Percentiles rank a stretch among this genome's conserved stretches.
These are phyloP conservation scores for Decapterus maruadsi DNA, from an alignment of 2,797 vertebrate species.

Conservation along the genomic window DNA sequence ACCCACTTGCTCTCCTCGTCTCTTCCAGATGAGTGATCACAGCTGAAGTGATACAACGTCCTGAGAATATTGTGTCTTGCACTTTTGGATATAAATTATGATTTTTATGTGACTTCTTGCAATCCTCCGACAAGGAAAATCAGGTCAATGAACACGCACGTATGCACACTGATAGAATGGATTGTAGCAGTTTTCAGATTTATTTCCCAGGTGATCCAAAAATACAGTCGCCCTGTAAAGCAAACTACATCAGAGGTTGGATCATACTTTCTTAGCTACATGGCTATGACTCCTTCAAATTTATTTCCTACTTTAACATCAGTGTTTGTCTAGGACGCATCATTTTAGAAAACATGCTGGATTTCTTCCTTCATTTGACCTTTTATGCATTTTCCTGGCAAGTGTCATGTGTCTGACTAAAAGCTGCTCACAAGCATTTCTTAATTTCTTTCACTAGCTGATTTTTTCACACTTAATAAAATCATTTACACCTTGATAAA, in stretches of 20 bases:
- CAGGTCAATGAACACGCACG: constrained; percentile 5
- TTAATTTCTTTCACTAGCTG: constrained; percentile 28
- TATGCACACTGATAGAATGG: constrained; percentile 4
- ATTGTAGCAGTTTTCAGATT: constrained; percentile 50
- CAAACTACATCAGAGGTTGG: constrained; percentile 16
- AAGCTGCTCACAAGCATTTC: constrained; percentile 32
- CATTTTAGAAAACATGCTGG: constrained; percentile 22
- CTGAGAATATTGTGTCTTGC: neutral
- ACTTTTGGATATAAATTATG: neutral
- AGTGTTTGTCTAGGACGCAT: constrained; percentile 13
- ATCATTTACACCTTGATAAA: constrained; percentile 59
- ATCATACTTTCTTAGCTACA: constrained; percentile 9
- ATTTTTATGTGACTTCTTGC: neutral
- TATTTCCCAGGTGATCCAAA: constrained; percentile 65
- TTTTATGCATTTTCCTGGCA: constrained; percentile 30
- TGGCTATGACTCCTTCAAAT: constrained; percentile 17
- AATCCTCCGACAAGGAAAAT: neutral
- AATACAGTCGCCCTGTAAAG: constrained; percentile 34
- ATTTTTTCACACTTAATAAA: constrained; percentile 41
- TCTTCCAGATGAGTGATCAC: neutral
- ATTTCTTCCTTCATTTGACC: constrained; percentile 67
- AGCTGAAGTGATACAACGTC: neutral
- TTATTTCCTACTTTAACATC: constrained; percentile 20
- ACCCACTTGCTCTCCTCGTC: neutral
- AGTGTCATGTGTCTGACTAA: constrained; percentile 36